A percentile compares a stretch with the other conserved stretches of the same genome.
Evolutionary conservation across 2,888 invertebrate species (phyloP).

Genomic region (Papilio protenor): DNA sequence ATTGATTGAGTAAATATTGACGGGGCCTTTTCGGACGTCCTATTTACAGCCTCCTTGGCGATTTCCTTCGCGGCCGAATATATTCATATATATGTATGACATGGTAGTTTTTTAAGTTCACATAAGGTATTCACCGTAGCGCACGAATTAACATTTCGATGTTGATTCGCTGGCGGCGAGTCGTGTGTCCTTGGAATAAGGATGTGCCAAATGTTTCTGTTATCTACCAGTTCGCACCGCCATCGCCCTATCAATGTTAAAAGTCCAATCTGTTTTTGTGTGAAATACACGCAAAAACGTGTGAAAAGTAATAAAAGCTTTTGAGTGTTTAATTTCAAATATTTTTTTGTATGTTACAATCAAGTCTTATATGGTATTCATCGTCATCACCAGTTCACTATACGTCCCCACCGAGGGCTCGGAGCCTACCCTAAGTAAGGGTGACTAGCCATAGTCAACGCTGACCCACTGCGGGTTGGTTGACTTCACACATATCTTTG

Average conservation of each 20-base stretch:
- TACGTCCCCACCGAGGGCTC: too few species aligned
- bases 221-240: conserved; percentile 65
- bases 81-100: conserved; percentile 50
- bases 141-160: conserved; percentile 53
- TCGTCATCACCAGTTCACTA: too few species aligned
- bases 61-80: conserved; percentile 35
- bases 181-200: conserved; percentile 79
- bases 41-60: conserved; percentile 32
- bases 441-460: too few species aligned
- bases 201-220: conserved; percentile 73
- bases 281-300: conserved; percentile 12
- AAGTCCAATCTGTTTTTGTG: conserved; percentile 28
- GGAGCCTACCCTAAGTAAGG: too few species aligned
- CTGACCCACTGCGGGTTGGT: too few species aligned
- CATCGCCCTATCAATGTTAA: conserved; percentile 52
- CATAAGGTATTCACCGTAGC: conserved; percentile 78
- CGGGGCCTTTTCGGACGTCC: conserved; percentile 28
- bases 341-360: too few species aligned
- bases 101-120: conserved; percentile 66
- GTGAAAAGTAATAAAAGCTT: neutral
- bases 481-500: too few species aligned
- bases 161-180: conserved; percentile 60
- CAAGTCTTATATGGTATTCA: too few species aligned
- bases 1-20: conserved; percentile 33
- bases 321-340: neutral